A percentile compares a stretch with the other conserved stretches of the same genome.
Evolutionary conservation across 2,888 invertebrate genomes (phyloP).

Genomic region (Eupithecia subfuscata): DNA sequence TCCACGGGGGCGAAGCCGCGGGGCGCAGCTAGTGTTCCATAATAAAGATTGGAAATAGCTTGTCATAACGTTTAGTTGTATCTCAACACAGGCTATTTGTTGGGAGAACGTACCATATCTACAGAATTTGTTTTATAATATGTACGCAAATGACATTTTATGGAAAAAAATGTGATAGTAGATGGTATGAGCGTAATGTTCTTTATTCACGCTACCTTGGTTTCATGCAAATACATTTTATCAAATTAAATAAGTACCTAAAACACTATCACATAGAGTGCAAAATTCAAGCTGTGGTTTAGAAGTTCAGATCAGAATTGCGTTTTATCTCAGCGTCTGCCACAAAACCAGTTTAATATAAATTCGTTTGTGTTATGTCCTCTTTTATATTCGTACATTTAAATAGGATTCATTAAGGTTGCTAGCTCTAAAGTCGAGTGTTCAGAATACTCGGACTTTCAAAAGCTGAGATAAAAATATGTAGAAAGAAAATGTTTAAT

Average conservation of each 20-base stretch:
- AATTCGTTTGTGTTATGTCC: not conserved
- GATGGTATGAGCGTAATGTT: too few relatives aligned
- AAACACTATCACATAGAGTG: not conserved
- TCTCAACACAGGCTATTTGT: too few relatives aligned
- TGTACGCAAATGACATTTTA: too few relatives aligned
- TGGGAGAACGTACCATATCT: too few relatives aligned
- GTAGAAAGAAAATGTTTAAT: not conserved
- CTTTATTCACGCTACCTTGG: too few relatives aligned
- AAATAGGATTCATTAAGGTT: not conserved
- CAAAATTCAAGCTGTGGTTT: not conserved
- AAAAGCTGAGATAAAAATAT: not conserved
- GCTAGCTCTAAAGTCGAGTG: not conserved
- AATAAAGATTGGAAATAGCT: too few relatives aligned
- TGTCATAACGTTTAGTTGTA: too few relatives aligned
- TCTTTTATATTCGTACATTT: not conserved
- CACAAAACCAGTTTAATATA: slow-evolving; percentile 1
- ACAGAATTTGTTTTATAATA: too few relatives aligned
- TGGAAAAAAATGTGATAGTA: too few relatives aligned
- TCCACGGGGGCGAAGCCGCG: too few relatives aligned
- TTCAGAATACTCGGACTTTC: not conserved
- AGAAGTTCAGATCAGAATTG: not conserved
- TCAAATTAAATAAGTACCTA: not conserved
- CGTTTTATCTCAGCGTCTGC: not conserved
- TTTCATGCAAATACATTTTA: too few relatives aligned
- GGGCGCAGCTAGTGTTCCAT: too few relatives aligned